Evolutionary conservation across 2,888 invertebrate genomes (phyloP).

Genomic region (Eupithecia abbreviata): DNA sequence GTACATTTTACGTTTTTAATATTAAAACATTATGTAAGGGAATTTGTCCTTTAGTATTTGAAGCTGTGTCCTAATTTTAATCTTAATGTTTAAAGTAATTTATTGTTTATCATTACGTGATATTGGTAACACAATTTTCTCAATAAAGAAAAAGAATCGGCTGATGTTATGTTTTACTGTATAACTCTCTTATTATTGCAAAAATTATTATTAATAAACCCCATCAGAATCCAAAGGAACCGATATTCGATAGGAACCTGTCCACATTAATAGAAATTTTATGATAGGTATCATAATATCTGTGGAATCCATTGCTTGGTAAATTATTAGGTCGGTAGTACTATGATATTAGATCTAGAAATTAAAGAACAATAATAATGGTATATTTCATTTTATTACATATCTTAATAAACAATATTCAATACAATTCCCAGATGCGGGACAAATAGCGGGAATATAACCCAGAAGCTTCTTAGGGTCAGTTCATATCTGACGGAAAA

Average conservation of each 20-base stretch:
- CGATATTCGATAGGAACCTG: no score
- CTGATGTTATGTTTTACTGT: conserved; percentile 53
- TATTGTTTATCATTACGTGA: conserved; percentile 81
- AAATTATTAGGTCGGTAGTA: no score
- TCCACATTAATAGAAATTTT: no score
- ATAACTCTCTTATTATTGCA: conserved; percentile 11
- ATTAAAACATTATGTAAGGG: conserved; percentile 62
- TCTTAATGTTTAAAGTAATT: conserved; percentile 73
- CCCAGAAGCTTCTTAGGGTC: background rate
- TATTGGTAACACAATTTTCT: conserved; percentile 81
- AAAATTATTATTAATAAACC: background rate
- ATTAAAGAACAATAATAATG: background rate
- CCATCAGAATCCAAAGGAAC: background rate
- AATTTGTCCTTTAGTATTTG: conserved; percentile 69
- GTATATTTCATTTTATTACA: background rate
- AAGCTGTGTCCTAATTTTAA: conserved; percentile 62
- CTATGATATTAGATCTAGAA: background rate
- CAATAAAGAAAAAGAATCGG: conserved; percentile 76
- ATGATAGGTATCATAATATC: no score
- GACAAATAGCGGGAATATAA: background rate
- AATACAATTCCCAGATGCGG: background rate
- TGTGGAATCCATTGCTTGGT: no score
- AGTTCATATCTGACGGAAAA: no score
- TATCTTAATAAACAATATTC: background rate
- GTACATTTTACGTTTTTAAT: conserved; percentile 78